Conservation (phyloP, 1,140 invertebrate species). For the Prorops nasuta region DNA sequence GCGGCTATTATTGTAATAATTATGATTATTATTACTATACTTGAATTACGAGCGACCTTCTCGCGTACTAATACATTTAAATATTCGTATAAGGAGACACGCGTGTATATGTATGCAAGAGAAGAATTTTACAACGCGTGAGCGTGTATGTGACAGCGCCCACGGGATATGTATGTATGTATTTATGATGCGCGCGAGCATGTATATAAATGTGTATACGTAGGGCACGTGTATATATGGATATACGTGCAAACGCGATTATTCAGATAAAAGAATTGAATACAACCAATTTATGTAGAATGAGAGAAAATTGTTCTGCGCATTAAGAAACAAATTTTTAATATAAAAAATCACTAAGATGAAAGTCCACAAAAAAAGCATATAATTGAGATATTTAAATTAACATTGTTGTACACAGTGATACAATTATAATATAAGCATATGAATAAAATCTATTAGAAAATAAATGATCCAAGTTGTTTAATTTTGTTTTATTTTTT, state of each 20-base stretch:
- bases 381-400: conserved; percentile 57
- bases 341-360: conserved; percentile 43
- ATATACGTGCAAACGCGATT: conserved; percentile 40
- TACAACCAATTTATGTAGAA: conserved; percentile 50
- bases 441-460: conserved; percentile 61
- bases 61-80: conserved; percentile 28
- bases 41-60: conserved; percentile 10
- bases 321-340: conserved; percentile 52
- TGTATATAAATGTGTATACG: conserved; percentile 32
- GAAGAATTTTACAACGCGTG: conserved; percentile 28
- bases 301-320: conserved; percentile 45
- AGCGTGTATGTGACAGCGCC: conserved; percentile 33
- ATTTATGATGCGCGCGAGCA: conserved; percentile 35
- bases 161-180: conserved; percentile 30
- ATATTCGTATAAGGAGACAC: too few species aligned
- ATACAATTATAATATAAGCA: conserved; percentile 60
- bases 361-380: conserved; percentile 47
- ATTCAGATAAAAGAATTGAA: conserved; percentile 48
- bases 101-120: conserved; percentile 32
- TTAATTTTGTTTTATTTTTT: conserved; percentile 35
- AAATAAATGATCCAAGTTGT: conserved; percentile 44
- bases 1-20: conserved; percentile 32
- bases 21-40: conserved; percentile 31
- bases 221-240: conserved; percentile 30
- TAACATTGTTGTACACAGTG: conserved; percentile 60